A percentile compares a stretch with the other conserved stretches of the same genome.
Conservation (phyloP, 2,888 invertebrate species). For the Buathra laborator region DNA sequence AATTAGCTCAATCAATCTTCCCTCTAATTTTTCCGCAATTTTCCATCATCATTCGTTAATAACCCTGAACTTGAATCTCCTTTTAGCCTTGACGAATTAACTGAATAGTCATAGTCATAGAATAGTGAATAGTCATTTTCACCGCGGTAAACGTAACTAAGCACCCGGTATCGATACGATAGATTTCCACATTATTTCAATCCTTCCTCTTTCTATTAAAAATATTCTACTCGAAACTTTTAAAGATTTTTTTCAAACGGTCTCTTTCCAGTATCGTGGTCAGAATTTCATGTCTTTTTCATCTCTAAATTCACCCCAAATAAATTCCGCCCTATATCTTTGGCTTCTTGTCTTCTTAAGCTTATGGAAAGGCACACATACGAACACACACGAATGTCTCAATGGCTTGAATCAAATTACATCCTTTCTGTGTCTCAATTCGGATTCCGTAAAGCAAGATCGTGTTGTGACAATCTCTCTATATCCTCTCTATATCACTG, state of each 20-base stretch:
- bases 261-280: not conserved
- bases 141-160: not conserved
- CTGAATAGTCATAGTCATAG: conserved; percentile 4
- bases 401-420: conserved; percentile 2
- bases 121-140: no score
- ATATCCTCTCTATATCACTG: conserved; percentile 15
- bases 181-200: not conserved
- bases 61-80: not conserved
- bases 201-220: not conserved
- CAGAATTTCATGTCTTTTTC: conserved; percentile 13
- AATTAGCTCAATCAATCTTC: not conserved
- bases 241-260: not conserved
- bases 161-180: conserved; percentile 34
- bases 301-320: conserved; percentile 10
- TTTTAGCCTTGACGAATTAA: not conserved
- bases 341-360: conserved; percentile 47
- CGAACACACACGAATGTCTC: conserved; percentile 4
- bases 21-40: not conserved
- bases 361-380: conserved; percentile 24
- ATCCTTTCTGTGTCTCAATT: conserved; percentile 14
- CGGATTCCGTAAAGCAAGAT: conserved; percentile 25
- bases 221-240: not conserved
- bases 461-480: conserved; percentile 31
- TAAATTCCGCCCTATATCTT: conserved; percentile 47
- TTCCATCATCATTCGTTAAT: not conserved